Percentiles rank a stretch among this genome's conserved stretches.
Evolutionary conservation across 2,888 invertebrate species (phyloP).

Genomic region (Tuberolachnus salignus): DNA sequence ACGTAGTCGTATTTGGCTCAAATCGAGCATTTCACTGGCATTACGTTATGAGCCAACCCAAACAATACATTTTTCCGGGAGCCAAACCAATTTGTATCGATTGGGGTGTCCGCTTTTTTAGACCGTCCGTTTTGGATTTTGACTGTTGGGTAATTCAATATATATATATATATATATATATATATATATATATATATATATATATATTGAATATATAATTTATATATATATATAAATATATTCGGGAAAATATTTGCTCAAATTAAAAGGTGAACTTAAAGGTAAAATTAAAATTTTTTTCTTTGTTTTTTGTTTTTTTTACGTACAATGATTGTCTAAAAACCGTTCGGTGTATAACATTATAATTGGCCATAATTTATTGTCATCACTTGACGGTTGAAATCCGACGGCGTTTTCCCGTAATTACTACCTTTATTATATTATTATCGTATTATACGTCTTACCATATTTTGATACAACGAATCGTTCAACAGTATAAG

Average conservation of each 20-base stretch:
- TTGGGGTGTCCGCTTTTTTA: background rate
- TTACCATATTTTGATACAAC: too few relatives aligned
- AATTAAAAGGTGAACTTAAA: slow-evolving; percentile 5
- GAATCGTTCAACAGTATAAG: too few relatives aligned
- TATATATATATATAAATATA: background rate
- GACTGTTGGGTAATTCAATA: background rate
- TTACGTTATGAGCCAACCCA: too few relatives aligned
- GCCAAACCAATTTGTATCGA: too few relatives aligned
- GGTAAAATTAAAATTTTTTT: too few relatives aligned
- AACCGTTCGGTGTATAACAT: background rate
- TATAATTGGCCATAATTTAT: too few relatives aligned
- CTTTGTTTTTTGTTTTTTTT: background rate
- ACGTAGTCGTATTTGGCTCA: too few relatives aligned
- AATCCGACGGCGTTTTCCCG: background rate
- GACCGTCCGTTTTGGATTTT: background rate
- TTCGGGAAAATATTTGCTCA: slow-evolving; percentile 47
- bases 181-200: background rate
- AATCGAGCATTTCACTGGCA: too few relatives aligned
- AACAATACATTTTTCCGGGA: too few relatives aligned
- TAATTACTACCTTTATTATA: too few relatives aligned
- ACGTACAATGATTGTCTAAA: background rate
- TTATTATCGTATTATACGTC: background rate
- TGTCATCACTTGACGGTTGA: background rate
- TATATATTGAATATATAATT: too few relatives aligned
- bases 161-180: background rate